phyloP scores from a whole-genome alignment of 1,140 invertebrate genomes.

The Oppia nitens region DNA sequence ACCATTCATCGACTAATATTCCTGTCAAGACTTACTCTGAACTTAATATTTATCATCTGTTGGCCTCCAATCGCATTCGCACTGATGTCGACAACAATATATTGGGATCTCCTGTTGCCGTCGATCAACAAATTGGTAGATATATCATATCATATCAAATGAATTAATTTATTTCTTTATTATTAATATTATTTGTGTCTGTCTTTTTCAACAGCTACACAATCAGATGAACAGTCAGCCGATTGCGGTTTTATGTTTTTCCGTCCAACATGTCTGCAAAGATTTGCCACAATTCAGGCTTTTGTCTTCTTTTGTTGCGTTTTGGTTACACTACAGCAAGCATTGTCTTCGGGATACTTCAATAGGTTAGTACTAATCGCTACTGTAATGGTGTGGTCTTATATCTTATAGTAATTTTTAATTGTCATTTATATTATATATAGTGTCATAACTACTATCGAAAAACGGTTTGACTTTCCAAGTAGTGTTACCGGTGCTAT shows the following conservation, averaged over 20 bases:
- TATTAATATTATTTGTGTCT: no score
- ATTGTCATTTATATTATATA: constrained; percentile 9
- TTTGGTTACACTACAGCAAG: constrained; percentile 74
- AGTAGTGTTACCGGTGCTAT: constrained; percentile 79
- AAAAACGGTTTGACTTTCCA: constrained; percentile 87
- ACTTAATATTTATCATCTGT: neutral
- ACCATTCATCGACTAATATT: constrained; percentile 34
- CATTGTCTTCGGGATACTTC: constrained; percentile 70
- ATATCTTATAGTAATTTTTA: constrained; percentile 3
- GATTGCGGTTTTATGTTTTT: constrained; percentile 22
- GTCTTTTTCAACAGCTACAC: neutral
- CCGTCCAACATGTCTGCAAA: constrained; percentile 18
- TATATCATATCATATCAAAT: neutral
- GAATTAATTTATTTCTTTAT: neutral
- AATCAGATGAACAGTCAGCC: neutral
- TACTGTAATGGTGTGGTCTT: neutral
- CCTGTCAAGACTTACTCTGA: constrained; percentile 57
- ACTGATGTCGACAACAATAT: constrained; percentile 10
- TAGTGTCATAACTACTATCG: constrained; percentile 88
- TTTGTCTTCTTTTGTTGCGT: constrained; percentile 81
- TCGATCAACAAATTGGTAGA: neutral
- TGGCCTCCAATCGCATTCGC: constrained; percentile 3
- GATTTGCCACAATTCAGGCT: constrained; percentile 42
- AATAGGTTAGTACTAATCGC: constrained; percentile 32
- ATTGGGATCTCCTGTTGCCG: constrained; percentile 2